Evolutionary conservation across 2,797 vertebrate genomes (phyloP).

Genomic region (Tenualosa ilisha): DNA sequence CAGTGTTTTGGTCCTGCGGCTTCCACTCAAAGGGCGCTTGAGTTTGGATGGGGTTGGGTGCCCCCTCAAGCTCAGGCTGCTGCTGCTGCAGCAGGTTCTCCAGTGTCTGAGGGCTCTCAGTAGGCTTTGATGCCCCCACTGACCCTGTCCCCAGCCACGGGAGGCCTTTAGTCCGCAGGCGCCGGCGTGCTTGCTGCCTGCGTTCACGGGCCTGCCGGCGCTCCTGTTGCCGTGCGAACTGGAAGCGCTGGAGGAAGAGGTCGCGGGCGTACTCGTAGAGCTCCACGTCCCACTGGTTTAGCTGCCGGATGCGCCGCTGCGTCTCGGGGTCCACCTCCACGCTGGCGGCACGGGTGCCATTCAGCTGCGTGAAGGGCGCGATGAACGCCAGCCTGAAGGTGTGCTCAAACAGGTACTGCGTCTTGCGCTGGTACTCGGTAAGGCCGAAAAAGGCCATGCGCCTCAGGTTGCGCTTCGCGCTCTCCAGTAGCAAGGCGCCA

Average conservation of each 20-base stretch:
- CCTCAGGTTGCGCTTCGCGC: constrained; percentile 91
- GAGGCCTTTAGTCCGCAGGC: constrained; percentile 79
- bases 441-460: constrained; percentile 96
- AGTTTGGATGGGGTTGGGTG: background rate
- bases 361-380: constrained; percentile 92
- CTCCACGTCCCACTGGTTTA: constrained; percentile 93
- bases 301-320: constrained; percentile 84
- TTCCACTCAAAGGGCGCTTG: constrained; percentile 23
- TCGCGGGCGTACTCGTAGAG: constrained; percentile 94
- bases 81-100: background rate
- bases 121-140: background rate
- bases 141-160: constrained; percentile 68
- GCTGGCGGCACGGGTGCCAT: constrained; percentile 89
- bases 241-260: constrained; percentile 95
- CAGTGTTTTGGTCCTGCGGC: constrained; percentile 39
- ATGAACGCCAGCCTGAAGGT: constrained; percentile 96
- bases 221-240: constrained; percentile 91
- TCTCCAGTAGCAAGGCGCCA: constrained; percentile 88
- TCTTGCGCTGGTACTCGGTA: constrained; percentile 96
- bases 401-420: constrained; percentile 95
- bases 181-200: constrained; percentile 86
- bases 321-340: constrained; percentile 86
- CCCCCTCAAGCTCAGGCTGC: background rate
- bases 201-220: constrained; percentile 86
- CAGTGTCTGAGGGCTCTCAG: background rate